Base-by-base conservation (phyloP, 2,888 invertebrate genomes). In the Hofmannophila pseudospretella region DNA sequence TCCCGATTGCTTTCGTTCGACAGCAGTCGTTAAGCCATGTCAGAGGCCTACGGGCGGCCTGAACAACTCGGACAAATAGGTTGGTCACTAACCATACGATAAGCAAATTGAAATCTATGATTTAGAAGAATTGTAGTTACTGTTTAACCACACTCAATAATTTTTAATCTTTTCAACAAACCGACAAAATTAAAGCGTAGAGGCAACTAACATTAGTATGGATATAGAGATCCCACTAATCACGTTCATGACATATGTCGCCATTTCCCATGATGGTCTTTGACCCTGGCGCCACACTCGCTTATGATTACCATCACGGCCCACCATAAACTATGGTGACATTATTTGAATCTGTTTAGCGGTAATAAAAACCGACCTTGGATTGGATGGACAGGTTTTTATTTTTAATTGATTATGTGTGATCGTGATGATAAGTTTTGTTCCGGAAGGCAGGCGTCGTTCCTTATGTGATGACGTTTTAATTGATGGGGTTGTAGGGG, bases 301-400 rank as follows among this genome's bases (percentile, higher is more conserved):
- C 48, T 63, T 56, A 42, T 32, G 29, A 67, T 57, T 54, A 52
- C 42, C 40, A 46, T 57, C 70, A 67, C 70, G 67, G 4, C 35
- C 46, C 32, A 35, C 43, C 51, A 51, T 58, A 47, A 63, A 54
- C 45, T 38, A 45, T 48, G 25, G 20, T 51, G 61, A 59, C 67
- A 62, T 54, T 49, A 56, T 55, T 47, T 44, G 63, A 61, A 64
- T 67, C 64, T 66, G 69, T 72, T 76, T 71, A 63, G 66, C 61
- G 50, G 41, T 59, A 54, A 64, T 77, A 69, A 76, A 74, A 60
- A 41, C 37, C 50, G 69, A 57, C 77, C 73, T 74, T 77, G 70
- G 52, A 5, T 23, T n/a, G 23, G 23, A 2, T n/a, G 23, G 23
- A 2, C 23, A n/a, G 23, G 8, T n/a, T 23, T 23, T 3, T 10